Evolutionary conservation across 1,140 invertebrate genomes (phyloP).

Genomic region (Pogonomyrmex californicus): DNA sequence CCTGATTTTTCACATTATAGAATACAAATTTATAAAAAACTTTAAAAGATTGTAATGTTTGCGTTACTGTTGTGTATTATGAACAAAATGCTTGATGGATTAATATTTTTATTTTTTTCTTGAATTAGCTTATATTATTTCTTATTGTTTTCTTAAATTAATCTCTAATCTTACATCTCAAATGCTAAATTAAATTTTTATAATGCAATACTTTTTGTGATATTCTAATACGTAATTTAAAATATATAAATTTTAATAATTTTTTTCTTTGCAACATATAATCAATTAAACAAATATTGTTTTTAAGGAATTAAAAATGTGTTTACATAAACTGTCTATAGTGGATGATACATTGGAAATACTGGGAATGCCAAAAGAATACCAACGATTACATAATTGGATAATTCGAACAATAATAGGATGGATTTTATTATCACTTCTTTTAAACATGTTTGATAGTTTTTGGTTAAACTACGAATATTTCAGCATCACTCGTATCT

Average conservation of each 20-base stretch:
- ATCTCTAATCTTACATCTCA: background rate
- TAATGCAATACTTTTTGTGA: background rate
- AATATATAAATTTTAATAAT: background rate
- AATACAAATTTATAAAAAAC: background rate
- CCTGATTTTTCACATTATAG: background rate
- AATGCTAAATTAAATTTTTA: background rate
- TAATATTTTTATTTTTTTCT: background rate
- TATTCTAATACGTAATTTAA: background rate
- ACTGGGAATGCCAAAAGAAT: constrained; percentile 15
- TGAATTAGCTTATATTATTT: background rate
- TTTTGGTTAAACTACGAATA: background rate
- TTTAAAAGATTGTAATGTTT: background rate
- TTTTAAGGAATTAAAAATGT: constrained; percentile 26
- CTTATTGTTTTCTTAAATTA: background rate
- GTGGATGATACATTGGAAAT: constrained; percentile 47
- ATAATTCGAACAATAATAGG: constrained; percentile 9
- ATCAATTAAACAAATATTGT: background rate
- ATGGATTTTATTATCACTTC: background rate
- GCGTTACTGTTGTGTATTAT: background rate
- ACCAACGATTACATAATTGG: background rate
- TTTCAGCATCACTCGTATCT: background rate
- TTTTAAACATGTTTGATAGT: background rate
- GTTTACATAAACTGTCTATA: constrained; percentile 24
- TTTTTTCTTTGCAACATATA: background rate
- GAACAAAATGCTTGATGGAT: background rate